A percentile compares a stretch with the other conserved stretches of the same genome.
Evolutionary conservation across 1,140 invertebrate species (phyloP).

Genomic region (Zeugodacus cucurbitae): DNA sequence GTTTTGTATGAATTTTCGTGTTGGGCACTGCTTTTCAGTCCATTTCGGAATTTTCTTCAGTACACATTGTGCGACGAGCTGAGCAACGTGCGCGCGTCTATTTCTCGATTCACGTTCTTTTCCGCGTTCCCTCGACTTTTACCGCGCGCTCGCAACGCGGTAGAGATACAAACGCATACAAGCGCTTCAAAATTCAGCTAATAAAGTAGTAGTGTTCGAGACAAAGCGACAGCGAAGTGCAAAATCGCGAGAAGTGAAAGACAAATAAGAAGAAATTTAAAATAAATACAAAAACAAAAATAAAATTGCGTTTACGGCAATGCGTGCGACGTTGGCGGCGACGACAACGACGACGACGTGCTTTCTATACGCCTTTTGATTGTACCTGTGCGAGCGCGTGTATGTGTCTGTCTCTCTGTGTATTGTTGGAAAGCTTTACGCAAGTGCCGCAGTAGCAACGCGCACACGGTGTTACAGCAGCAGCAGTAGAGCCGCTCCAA

Average conservation of each 20-base stretch:
- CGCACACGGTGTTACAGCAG: background rate
- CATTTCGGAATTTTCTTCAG: constrained; percentile 30
- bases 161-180: background rate
- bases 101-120: constrained; percentile 1
- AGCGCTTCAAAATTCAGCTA: background rate
- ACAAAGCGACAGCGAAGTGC: background rate
- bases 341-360: background rate
- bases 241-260: background rate
- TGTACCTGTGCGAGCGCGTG: background rate
- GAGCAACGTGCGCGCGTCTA: constrained; percentile 22
- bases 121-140: background rate
- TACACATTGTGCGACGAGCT: constrained; percentile 37
- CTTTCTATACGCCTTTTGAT: background rate
- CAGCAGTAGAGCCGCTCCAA: background rate
- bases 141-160: background rate
- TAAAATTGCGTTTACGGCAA: background rate
- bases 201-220: background rate
- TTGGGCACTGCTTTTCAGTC: constrained; percentile 35
- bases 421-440: background rate
- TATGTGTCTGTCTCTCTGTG: background rate
- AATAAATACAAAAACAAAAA: constrained; percentile 22
- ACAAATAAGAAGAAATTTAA: background rate
- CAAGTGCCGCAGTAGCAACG: background rate
- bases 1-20: background rate
- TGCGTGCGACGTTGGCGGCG: background rate